Evolutionary conservation across 2,888 invertebrate species (phyloP).

Genomic region (Eilema caniola): DNA sequence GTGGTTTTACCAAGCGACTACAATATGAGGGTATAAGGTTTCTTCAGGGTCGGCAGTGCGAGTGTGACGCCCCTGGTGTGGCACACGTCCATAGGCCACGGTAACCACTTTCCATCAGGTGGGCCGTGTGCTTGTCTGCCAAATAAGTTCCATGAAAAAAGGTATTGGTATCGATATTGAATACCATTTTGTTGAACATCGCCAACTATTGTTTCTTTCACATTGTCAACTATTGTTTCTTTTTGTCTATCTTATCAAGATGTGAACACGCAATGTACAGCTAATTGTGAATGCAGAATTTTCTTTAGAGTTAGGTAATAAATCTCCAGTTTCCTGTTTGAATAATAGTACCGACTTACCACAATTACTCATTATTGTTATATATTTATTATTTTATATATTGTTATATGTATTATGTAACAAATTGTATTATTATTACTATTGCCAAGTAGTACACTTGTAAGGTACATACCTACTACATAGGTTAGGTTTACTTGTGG

Average conservation of each 20-base stretch:
- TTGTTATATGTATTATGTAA: too few species aligned
- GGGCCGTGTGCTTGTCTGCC: too few species aligned
- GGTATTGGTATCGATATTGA: not conserved
- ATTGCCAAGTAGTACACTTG: not conserved
- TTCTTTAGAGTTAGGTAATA: not conserved
- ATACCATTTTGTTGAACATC: not conserved
- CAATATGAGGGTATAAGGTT: too few species aligned
- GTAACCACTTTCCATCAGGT: too few species aligned
- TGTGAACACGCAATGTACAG: not conserved
- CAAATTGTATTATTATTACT: not conserved
- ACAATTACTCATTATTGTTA: not conserved
- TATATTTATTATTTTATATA: too few species aligned
- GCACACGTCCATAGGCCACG: too few species aligned
- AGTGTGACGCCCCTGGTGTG: too few species aligned
- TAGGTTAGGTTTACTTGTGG: slow-evolving; percentile 9
- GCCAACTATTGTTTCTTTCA: not conserved
- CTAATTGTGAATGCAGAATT: too few species aligned
- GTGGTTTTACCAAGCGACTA: too few species aligned
- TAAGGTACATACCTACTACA: not conserved
- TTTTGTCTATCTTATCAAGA: not conserved
- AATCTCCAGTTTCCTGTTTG: not conserved
- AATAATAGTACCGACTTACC: slow-evolving; percentile 5
- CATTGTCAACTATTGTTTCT: too few species aligned
- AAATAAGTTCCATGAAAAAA: too few species aligned
- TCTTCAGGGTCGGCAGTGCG: too few species aligned